Conservation (phyloP, 2,113 vertebrate genomes). For the Xiphophorus hellerii region DNA sequence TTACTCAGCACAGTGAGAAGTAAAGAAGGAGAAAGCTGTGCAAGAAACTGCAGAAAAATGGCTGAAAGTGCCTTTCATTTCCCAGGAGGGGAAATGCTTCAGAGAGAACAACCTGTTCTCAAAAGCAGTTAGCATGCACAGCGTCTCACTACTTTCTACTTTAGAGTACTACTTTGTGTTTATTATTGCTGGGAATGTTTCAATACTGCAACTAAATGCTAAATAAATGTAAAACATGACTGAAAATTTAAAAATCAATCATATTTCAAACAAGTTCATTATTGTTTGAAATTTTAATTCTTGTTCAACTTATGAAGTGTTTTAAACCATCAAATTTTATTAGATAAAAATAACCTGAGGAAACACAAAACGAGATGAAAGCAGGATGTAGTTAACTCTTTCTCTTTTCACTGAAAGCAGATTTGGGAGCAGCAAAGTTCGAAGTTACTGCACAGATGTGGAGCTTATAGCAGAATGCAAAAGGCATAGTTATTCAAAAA, state of each 20-base stretch:
- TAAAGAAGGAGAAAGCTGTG: conserved; percentile 11
- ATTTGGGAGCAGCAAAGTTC: too few species aligned
- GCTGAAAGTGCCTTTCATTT: conserved; percentile 9
- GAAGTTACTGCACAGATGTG: too few species aligned
- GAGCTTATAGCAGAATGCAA: too few species aligned
- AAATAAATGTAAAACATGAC: not conserved
- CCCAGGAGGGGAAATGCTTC: conserved; percentile 6
- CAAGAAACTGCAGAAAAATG: conserved; percentile 11
- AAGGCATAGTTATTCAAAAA: too few species aligned
- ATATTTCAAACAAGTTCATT: not conserved
- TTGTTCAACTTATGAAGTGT: not conserved
- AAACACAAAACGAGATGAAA: too few species aligned
- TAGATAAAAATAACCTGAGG: too few species aligned
- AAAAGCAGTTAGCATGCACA: not conserved
- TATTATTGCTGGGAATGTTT: not conserved
- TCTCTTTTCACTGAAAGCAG: too few species aligned
- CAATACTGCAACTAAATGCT: too few species aligned
- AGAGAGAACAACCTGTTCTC: not conserved
- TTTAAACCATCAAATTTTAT: too few species aligned
- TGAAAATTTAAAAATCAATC: not conserved
- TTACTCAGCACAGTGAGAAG: conserved; percentile 8
- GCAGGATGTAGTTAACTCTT: too few species aligned
- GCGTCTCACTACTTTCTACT: not conserved
- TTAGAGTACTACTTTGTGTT: not conserved
- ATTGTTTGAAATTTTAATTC: not conserved